phyloP scores from a whole-genome alignment of 23 tunicate species.

The Botrylloides violaceus region DNA sequence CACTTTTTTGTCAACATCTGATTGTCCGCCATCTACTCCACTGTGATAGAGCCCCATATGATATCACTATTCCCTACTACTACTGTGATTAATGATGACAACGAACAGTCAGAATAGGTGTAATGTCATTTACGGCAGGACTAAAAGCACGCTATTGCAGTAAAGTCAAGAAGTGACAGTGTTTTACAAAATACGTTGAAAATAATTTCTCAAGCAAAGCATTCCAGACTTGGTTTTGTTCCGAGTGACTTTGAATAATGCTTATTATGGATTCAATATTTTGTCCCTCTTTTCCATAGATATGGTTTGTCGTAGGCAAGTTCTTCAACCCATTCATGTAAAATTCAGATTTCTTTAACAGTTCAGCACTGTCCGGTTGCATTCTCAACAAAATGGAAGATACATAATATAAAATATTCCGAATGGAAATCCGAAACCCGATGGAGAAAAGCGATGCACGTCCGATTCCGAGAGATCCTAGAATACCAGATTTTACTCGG shows the following conservation, averaged over 20 bases:
- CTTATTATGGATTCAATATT: neutral
- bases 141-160: neutral
- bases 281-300: neutral
- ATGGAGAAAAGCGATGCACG: constrained; percentile 43
- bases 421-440: constrained; percentile 23
- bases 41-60: too few relatives aligned
- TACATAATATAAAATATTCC: neutral
- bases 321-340: neutral
- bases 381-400: neutral
- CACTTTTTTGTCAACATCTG: too few relatives aligned
- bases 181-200: neutral
- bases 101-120: too few relatives aligned
- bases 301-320: constrained; percentile 1
- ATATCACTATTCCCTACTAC: too few relatives aligned
- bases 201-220: constrained; percentile 1
- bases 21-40: too few relatives aligned
- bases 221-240: neutral
- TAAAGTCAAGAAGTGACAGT: neutral
- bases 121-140: too few relatives aligned
- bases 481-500: constrained; percentile 65
- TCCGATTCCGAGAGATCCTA: constrained; percentile 75
- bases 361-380: neutral
- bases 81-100: too few relatives aligned
- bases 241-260: neutral
- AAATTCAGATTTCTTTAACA: neutral